Base-by-base conservation (phyloP, 1,140 invertebrate genomes). In the Bombus pyrosoma region DNA sequence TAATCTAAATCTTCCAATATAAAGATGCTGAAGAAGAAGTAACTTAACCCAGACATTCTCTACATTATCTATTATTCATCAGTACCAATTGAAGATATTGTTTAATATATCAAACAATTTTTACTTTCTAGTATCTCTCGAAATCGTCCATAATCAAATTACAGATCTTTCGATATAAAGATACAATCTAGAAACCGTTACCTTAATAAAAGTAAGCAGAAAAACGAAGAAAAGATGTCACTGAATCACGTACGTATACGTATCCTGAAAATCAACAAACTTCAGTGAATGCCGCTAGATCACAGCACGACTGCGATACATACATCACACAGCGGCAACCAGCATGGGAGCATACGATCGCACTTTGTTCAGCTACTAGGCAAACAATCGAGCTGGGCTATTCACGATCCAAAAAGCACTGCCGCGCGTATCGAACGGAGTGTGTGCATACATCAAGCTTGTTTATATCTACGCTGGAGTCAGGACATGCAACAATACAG, bases 401-500 rank as follows among this genome's bases (percentile, higher is more conserved):
- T 75, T 71, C 78, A 81, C 75, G 73, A 79, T 71, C 59, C 62
- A 43, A 79, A 76, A 76, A 76, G 79, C 77, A 39, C 28, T 64
- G 69, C 74, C 76, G 73, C 41, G 9, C 39, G 18, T 76, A 79
- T 80, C 68, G 77, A 62, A 37, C 32, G 66, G 82, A 75, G n/a
- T 81, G 47, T 71, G 68, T 76, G 71, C 86, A 89, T 88, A 89
- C 72, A 89, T 91, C 87, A 89, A 83, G 84, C 83, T 86, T 89
- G 81, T 91, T 91, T 91, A 86, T 91, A 84, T 83, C 83, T 74
- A 86, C 68, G 73, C 18, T 68, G 74, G 88, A 86, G 80, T 78
- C 80, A 71, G 85, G 74, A 72, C 64, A 81, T 86, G 83, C 82
- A 91, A 92, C 91, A 92, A 92, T 92, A 87, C 87, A 74, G 87